A percentile compares a stretch with the other conserved stretches of the same genome.
Conservation (phyloP, 2,888 invertebrate genomes). For the Cynaeus angustus region DNA sequence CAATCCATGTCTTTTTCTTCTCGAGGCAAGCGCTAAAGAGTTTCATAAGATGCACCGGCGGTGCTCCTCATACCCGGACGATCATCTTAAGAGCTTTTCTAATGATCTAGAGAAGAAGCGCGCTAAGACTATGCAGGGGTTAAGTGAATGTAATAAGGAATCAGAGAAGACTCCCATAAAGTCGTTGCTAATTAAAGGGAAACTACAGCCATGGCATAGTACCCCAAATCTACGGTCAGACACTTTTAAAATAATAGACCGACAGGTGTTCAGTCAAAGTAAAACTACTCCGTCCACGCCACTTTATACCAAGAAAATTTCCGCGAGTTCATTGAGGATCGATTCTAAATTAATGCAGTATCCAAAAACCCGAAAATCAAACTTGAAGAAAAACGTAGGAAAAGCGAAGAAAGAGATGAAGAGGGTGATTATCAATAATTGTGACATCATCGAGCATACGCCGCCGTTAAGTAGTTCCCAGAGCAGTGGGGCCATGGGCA, state of each 20-base stretch:
- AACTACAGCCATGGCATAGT: constrained; percentile 70
- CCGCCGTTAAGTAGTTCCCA: constrained; percentile 63
- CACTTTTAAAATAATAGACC: constrained; percentile 54
- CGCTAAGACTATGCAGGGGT: constrained; percentile 23
- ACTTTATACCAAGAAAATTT: constrained; percentile 60
- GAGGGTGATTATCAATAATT: constrained; percentile 66
- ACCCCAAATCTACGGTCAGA: constrained; percentile 67
- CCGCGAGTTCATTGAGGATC: constrained; percentile 65
- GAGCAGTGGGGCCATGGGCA: constrained; percentile 56
- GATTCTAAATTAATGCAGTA: constrained; percentile 63
- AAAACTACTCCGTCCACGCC: constrained; percentile 69
- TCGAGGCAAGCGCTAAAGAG: constrained; percentile 62
- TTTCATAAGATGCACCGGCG: constrained; percentile 73
- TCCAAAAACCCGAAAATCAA: constrained; percentile 50
- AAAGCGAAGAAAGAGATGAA: constrained; percentile 56
- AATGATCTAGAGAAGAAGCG: constrained; percentile 48
- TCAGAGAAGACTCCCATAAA: constrained; percentile 34
- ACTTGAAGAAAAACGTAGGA: constrained; percentile 45
- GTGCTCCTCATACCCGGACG: constrained; percentile 75
- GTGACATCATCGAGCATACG: constrained; percentile 68
- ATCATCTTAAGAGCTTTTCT: constrained; percentile 63
- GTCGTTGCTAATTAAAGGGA: constrained; percentile 58
- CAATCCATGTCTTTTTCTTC: constrained; percentile 73
- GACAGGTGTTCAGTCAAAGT: constrained; percentile 60
- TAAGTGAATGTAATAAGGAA: constrained; percentile 27